phyloP scores from a whole-genome alignment of 92 coral and sea anemone genomes.

The Isaurus tuberculatus region DNA sequence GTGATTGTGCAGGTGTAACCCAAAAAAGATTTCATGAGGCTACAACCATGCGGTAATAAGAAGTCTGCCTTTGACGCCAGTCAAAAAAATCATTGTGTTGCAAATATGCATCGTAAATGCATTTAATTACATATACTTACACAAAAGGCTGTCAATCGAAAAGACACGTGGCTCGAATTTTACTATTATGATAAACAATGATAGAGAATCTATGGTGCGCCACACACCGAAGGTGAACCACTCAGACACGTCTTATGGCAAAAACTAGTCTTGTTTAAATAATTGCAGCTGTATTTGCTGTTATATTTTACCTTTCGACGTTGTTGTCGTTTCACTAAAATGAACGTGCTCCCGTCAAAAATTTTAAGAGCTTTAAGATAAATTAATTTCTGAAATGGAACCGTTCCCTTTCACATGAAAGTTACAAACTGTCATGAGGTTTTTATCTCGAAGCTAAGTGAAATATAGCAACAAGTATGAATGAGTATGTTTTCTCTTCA shows the following conservation, averaged over 20 bases:
- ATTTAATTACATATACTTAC: slow-evolving; percentile 77
- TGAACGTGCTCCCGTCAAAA: slow-evolving; percentile 76
- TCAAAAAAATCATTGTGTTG: slow-evolving; percentile 76
- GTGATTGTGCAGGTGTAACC: slow-evolving; percentile 12
- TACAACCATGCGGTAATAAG: slow-evolving; percentile 25
- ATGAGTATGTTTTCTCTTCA: not conserved
- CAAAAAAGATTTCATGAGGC: not conserved
- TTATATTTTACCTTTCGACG: slow-evolving; percentile 66
- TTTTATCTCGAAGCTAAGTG: slow-evolving; percentile 66
- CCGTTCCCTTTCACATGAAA: slow-evolving; percentile 63
- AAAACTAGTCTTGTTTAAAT: slow-evolving; percentile 75
- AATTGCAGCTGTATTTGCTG: slow-evolving; percentile 87
- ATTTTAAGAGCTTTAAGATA: slow-evolving; percentile 69
- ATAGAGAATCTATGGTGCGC: slow-evolving; percentile 58
- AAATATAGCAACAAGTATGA: slow-evolving; percentile 15
- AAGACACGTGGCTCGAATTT: slow-evolving; percentile 88
- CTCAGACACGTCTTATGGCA: slow-evolving; percentile 55
- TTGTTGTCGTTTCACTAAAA: slow-evolving; percentile 74
- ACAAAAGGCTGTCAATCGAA: slow-evolving; percentile 89
- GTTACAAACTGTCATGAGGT: slow-evolving; percentile 70
- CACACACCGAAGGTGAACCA: slow-evolving; percentile 56
- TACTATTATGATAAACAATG: slow-evolving; percentile 79
- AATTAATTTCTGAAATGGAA: slow-evolving; percentile 68
- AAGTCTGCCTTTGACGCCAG: slow-evolving; percentile 52
- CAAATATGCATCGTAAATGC: slow-evolving; percentile 76